Percentiles rank a stretch among this genome's conserved stretches.
Conservation (phyloP, 2,888 invertebrate species). For the Xestobium rufovillosum region DNA sequence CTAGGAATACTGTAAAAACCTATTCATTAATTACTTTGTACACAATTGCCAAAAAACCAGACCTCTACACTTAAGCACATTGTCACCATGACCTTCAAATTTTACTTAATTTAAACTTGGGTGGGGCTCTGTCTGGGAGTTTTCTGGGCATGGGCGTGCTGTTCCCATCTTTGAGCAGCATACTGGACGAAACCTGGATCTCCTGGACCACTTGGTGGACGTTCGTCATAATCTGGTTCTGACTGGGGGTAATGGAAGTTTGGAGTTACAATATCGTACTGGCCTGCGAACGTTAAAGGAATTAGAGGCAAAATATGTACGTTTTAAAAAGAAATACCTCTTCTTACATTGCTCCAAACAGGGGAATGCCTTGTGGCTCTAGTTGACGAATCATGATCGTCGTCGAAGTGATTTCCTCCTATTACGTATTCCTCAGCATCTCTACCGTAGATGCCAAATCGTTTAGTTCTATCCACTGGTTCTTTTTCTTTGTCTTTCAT, state of each 20-base stretch:
- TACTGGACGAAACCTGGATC: slow-evolving; percentile 70
- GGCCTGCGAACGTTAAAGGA: slow-evolving; percentile 48
- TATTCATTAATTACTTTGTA: no score
- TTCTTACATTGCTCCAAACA: slow-evolving; percentile 41
- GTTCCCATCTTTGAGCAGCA: slow-evolving; percentile 61
- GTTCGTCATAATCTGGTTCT: slow-evolving; percentile 43
- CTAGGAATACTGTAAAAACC: no score
- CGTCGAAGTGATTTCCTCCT: slow-evolving; percentile 27
- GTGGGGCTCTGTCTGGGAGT: slow-evolving; percentile 46
- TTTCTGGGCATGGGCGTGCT: slow-evolving; percentile 41
- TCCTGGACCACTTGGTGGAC: slow-evolving; percentile 58
- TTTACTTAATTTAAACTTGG: slow-evolving; percentile 25
- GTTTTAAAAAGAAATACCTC: no score
- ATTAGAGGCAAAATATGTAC: no score
- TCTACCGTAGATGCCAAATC: slow-evolving; percentile 38
- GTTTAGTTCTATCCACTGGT: slow-evolving; percentile 23
- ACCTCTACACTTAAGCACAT: no score
- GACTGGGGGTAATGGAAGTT: slow-evolving; percentile 38
- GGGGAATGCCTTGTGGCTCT: slow-evolving; percentile 37
- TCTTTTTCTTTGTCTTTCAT: slow-evolving; percentile 20
- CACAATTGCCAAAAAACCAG: no score
- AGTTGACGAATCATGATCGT: slow-evolving; percentile 31
- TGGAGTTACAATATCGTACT: slow-evolving; percentile 44
- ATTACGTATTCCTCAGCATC: slow-evolving; percentile 25
- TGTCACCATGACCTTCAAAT: no score